Conservation (phyloP, 2,888 invertebrate genomes). For the Metopia argyrocephala region DNA sequence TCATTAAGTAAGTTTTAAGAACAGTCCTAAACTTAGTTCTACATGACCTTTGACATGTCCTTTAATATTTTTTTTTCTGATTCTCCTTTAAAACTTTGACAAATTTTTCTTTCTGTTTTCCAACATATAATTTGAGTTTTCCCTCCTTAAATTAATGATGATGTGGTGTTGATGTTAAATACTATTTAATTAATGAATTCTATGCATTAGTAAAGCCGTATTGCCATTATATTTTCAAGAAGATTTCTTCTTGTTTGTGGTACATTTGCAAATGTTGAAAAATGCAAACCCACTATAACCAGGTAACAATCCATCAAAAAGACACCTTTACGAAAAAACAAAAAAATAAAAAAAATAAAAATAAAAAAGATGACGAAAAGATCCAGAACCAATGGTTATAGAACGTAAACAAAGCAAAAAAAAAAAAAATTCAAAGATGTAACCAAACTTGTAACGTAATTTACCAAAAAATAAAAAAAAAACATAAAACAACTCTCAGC, state of each 20-base stretch:
- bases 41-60: not conserved
- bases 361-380: not conserved
- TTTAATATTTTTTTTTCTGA: not conserved
- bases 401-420: not conserved
- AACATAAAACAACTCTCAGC: conserved; percentile 47
- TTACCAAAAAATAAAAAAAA: no score
- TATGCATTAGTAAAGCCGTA: conserved; percentile 62
- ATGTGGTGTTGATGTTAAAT: conserved; percentile 77
- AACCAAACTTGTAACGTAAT: conserved; percentile 33
- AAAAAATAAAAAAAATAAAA: not conserved
- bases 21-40: not conserved
- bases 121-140: not conserved
- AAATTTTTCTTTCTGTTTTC: not conserved
- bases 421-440: conserved; percentile 16
- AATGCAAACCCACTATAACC: conserved; percentile 63
- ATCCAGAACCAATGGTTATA: not conserved
- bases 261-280: not conserved
- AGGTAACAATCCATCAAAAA: conserved; percentile 67
- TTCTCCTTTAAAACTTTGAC: not conserved
- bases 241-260: no score
- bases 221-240: not conserved
- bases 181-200: conserved; percentile 77
- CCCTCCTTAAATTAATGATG: conserved; percentile 72
- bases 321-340: conserved; percentile 47
- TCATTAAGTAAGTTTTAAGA: not conserved